phyloP scores from a whole-genome alignment of 2,113 vertebrate species.

The Gambusia affinis region DNA sequence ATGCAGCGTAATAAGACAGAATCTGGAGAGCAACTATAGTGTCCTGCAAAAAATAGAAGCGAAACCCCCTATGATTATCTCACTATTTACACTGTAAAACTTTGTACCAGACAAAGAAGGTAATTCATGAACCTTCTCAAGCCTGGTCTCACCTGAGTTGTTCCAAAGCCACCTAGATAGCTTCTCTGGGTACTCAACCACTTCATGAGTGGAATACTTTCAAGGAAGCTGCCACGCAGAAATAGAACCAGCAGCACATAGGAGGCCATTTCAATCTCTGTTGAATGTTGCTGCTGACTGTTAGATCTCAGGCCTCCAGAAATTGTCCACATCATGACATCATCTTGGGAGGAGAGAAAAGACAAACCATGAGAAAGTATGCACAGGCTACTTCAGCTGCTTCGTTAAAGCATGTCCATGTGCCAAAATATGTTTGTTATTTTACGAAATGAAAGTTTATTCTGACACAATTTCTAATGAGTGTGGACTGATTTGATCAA shows the following conservation, averaged over 20 bases:
- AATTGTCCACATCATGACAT: slow-evolving; percentile 82
- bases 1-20: slow-evolving; percentile 81
- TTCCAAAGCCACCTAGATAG: slow-evolving; percentile 83
- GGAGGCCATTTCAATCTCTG: slow-evolving; percentile 86
- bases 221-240: slow-evolving; percentile 67
- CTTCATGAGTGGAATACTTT: slow-evolving; percentile 84
- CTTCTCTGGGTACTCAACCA: slow-evolving; percentile 88
- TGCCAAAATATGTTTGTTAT: too few relatives aligned
- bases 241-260: slow-evolving; percentile 84
- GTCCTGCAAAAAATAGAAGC: slow-evolving; percentile 70
- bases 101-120: background rate
- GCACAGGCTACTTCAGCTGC: background rate
- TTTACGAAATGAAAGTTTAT: too few relatives aligned
- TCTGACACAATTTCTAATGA: too few relatives aligned
- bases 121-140: background rate
- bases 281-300: slow-evolving; percentile 79
- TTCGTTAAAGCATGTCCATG: background rate
- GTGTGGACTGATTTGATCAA: too few relatives aligned
- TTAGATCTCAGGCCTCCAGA: slow-evolving; percentile 66
- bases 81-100: background rate
- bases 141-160: slow-evolving; percentile 84
- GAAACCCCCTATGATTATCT: background rate
- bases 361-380: background rate
- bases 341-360: slow-evolving; percentile 70
- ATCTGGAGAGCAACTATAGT: slow-evolving; percentile 89